Base-by-base conservation (phyloP, 2,113 vertebrate species). In the Otocyon megalotis region DNA sequence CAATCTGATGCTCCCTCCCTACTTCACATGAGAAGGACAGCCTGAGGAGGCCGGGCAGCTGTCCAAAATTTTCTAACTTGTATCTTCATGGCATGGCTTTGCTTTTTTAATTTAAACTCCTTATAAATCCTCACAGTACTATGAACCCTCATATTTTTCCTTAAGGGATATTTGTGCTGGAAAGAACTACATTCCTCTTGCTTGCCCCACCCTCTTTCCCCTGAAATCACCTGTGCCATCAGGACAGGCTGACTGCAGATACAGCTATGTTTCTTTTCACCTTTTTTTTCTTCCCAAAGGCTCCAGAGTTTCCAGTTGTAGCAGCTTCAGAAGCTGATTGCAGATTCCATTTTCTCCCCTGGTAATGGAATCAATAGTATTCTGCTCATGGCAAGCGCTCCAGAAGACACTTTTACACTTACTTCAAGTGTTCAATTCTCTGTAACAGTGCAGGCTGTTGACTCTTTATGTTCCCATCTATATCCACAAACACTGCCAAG, bases 401-500 rank as follows among this genome's bases (percentile, higher is more conserved):
- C 22, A 69, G 71, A 88, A 95, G 88, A 94, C 30, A 74, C 19
- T 79, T 90, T 80, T 37, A 60, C 11, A 48, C 53, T 90, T 65
- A 53, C 71, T 94, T 95, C 22, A 54, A 79, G 60, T 30, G 54
- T 86, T 94, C 20, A n/a, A 0, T 88, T 90, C 97, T 90, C 81
- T 88, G 8, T 96, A 72, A 82, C n/a, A 37, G 4, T 43, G 30
- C 3, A 65, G 26, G 19, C 22, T 63, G 19, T 84, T 62, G 77
- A 28, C 35, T 94, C 71, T 69, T 92, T 63, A 37, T 35, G 54
- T 4, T 82, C 43, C 35, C 54, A 28, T 4, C 5, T 77, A 15
- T 74, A n/a, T 32, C 60, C 77, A 82, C 71, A 90, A 65, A 96
- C 14, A 50, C 69, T 88, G 87, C 20, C n/a, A 67, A 83, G 69